phyloP scores from a whole-genome alignment of 2,888 invertebrate species.

The Apantesis nais region DNA sequence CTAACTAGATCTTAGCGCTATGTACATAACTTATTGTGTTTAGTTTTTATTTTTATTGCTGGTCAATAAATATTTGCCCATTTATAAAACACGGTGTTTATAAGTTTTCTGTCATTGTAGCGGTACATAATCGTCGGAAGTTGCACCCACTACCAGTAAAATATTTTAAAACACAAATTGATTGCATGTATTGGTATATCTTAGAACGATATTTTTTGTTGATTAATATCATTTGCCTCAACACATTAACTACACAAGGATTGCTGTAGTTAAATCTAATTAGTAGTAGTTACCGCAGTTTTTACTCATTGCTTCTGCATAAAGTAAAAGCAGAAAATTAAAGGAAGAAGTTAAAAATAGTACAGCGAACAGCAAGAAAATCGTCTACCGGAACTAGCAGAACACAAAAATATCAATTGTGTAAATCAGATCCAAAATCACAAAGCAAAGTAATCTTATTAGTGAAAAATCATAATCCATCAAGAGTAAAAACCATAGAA shows the following conservation, averaged over 20 bases:
- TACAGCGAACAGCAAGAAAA: constrained; percentile 44
- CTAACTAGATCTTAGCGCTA: background rate
- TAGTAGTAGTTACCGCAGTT: constrained; percentile 31
- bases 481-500: constrained; percentile 23
- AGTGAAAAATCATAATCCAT: background rate
- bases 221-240: constrained; percentile 46
- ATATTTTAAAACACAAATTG: too few relatives aligned
- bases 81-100: too few relatives aligned
- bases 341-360: constrained; percentile 47
- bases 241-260: constrained; percentile 66
- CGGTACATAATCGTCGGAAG: too few relatives aligned
- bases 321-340: constrained; percentile 67
- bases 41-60: too few relatives aligned
- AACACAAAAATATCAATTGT: constrained; percentile 33
- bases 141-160: too few relatives aligned
- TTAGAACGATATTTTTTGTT: background rate
- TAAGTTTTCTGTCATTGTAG: too few relatives aligned
- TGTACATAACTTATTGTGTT: too few relatives aligned
- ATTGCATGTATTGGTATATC: background rate
- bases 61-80: too few relatives aligned
- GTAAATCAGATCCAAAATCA: constrained; percentile 6
- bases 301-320: constrained; percentile 82
- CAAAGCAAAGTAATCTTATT: background rate
- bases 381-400: constrained; percentile 1
- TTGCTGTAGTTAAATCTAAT: constrained; percentile 76